Evolutionary conservation across 2,113 vertebrate species (phyloP), one percentile per base, ranked within the genome.

Genomic region (Tragelaphus strepsiceros): DNA sequence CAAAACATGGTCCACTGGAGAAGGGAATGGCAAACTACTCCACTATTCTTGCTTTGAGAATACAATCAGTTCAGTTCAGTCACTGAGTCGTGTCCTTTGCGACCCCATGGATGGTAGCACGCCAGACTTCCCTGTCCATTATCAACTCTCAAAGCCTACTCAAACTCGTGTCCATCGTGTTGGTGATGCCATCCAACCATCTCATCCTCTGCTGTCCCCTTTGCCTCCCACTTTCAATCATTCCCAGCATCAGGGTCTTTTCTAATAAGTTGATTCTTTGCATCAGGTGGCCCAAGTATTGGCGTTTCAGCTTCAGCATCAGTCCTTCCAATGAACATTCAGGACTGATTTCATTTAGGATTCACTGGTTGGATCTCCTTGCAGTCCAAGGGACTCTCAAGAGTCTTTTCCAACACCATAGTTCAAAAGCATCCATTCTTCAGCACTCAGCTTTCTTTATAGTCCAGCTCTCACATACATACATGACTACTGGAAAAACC

Each of bases 111-210:
- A 35, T 11, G n/a, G n/a, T 19, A 71, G 19, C 9, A 35, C 1
- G 0, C 67, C 67, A 71, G n/a, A 19, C n/a, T 71, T 39, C n/a
- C 17, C n/a, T 22, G 67, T 22, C 19, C n/a, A 71, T 71, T n/a
- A 71, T n/a, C n/a, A 39, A 71, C 19, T 71, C 19, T 71, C 67
- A 39, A 12, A 39, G 67, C 67, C 32, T 39, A 22, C 67, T 71
- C n/a, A 71, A 6, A 71, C 19, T 71, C n/a, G 39, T 11, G 10
- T 71, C 67, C 67, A 39, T 71, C 1, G 0, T 0, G 1, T 39
- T 22, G 19, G 19, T 12, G 67, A 39, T 71, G 67, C 67, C n/a
- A 3, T 39, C 10, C n/a, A 22, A 39, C n/a, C 67, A 71, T 58
- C 56, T 10, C 56, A 24, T 71, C 67, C 2, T 22, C n/a, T 39